Base-by-base conservation (phyloP, 2,113 vertebrate species). In the Amblyornis subalaris region DNA sequence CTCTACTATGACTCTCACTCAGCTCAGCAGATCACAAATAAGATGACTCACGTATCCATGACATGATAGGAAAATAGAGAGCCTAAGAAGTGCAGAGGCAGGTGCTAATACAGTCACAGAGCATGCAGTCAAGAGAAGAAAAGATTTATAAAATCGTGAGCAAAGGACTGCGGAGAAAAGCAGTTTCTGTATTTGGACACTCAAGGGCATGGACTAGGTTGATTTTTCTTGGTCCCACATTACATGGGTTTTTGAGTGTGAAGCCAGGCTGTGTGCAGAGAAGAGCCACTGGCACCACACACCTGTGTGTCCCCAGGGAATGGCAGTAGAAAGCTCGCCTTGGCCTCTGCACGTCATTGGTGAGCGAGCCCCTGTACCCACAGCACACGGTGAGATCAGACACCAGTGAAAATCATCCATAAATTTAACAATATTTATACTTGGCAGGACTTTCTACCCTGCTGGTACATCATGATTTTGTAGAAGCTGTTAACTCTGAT, bases 1-100 rank as follows among this genome's bases (percentile, higher is more conserved):
- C 90, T 88, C 87, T 91, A 88, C 88, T 95, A n/a, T 96, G 95
- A 95, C 94, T 96, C 87, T 95, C 93, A 58, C 91, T 94, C 93
- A 66, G 93, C 91, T 93, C 88, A 58, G 89, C 82, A 58, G 88
- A 95, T 95, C 94, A 93, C 94, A 95, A 95, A 95, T 95, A 95
- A 83, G 92, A 95, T 97, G 96, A 97, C 71, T 97, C 95, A 96
- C 8, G 2, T 88, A 83, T 89, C 85, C 88, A 95, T 90, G 95
- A 93, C 90, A 97, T 35, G 91, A 55, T 65, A 88, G 93, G 89
- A 91, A 89, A 93, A 78, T 17, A 78, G 78, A 71, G 75, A 94
- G 78, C 19, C 78, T 67, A 44, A 96, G 93, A 44, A 93, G 90
- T 64, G 91, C 93, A 95, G 96, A 93, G 96, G 95, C 95, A 96